These are phyloP conservation scores for Coryphaenoides rupestris DNA, from an alignment of 2,113 vertebrate species.

Conservation along the genomic window DNA sequence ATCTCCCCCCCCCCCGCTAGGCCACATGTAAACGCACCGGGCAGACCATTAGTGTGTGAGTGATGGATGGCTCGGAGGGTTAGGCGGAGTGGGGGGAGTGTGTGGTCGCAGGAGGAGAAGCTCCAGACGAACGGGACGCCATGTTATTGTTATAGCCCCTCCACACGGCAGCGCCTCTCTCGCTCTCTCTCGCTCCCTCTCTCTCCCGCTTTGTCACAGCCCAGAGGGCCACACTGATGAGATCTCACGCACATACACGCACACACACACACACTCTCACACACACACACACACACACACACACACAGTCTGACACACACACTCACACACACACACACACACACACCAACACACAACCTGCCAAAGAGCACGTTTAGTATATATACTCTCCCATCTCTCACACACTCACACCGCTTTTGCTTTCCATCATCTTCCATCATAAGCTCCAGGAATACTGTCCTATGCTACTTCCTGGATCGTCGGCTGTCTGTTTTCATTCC, in stretches of 20 bases:
- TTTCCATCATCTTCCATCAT: too few relatives aligned
- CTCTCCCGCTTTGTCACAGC: conserved; percentile 8
- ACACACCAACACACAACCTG: too few relatives aligned
- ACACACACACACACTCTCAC: too few relatives aligned
- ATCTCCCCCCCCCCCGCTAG: not conserved
- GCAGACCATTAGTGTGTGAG: conserved; percentile 32
- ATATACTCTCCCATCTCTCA: too few relatives aligned
- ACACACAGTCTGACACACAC: too few relatives aligned
- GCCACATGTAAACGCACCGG: conserved; percentile 11
- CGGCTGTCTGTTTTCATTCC: too few relatives aligned
- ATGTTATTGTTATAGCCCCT: conserved; percentile 32
- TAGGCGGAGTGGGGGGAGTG: not conserved
- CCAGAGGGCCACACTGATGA: conserved; percentile 28
- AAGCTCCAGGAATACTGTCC: too few relatives aligned
- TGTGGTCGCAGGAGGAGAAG: conserved; percentile 32
- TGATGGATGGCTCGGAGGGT: conserved; percentile 32
- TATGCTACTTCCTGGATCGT: too few relatives aligned
- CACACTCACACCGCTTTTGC: too few relatives aligned
- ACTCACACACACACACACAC: too few relatives aligned
- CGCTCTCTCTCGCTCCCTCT: conserved; percentile 28
- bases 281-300: too few relatives aligned
- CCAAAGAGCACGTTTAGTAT: too few relatives aligned
- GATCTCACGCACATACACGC: not conserved
- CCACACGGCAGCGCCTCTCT: conserved; percentile 33
- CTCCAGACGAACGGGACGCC: conserved; percentile 51